Conservation (phyloP, 2,888 invertebrate genomes). For the Bugulina stolonifera region DNA sequence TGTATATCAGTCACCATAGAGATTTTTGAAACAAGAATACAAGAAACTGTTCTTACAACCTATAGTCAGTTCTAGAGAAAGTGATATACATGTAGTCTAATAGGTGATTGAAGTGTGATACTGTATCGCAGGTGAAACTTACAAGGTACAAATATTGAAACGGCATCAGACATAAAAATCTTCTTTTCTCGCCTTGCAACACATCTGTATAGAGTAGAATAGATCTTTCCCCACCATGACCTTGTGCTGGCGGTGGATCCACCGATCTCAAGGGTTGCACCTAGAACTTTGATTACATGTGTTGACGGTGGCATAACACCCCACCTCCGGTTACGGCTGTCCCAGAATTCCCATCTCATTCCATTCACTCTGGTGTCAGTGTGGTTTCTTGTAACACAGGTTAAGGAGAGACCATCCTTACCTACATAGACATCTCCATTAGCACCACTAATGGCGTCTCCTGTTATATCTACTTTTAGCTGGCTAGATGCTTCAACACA, state of each 20-base stretch:
- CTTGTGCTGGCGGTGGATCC: not conserved
- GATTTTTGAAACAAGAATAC: too few species aligned
- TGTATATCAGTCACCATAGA: too few species aligned
- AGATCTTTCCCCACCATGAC: not conserved
- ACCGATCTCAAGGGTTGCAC: not conserved
- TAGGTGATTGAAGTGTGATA: too few species aligned
- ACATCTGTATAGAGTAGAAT: constrained; percentile 9
- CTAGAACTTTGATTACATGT: not conserved
- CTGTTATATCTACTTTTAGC: not conserved
- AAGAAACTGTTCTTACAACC: too few species aligned
- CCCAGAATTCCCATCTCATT: not conserved
- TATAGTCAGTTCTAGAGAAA: too few species aligned
- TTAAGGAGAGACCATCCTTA: not conserved
- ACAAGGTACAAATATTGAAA: not conserved
- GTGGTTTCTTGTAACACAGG: not conserved
- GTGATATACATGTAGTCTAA: too few species aligned
- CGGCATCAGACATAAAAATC: not conserved
- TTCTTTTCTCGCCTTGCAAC: not conserved
- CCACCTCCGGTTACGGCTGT: not conserved
- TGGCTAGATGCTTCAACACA: not conserved
- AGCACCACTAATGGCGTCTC: not conserved
- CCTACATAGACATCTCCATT: not conserved
- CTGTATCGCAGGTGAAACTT: too few species aligned
- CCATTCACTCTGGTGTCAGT: not conserved
- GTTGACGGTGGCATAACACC: not conserved